Conservation (phyloP, 2,797 vertebrate genomes). For the Siniperca undulata region DNA sequence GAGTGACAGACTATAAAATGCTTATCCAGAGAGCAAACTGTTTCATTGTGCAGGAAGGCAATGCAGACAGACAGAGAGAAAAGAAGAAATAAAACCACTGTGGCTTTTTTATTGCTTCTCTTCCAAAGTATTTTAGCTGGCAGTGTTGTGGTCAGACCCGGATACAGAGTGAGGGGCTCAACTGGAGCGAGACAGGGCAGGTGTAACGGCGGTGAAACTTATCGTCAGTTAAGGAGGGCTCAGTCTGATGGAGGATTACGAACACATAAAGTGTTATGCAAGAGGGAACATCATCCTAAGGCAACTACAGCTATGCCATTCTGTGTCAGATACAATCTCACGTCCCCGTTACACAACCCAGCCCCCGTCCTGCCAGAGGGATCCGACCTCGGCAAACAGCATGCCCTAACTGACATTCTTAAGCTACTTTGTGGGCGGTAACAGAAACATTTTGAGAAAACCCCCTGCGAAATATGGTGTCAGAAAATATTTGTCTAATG, state of each 20-base stretch:
- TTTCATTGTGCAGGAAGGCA: neutral
- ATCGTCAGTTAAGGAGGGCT: neutral
- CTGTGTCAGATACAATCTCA: constrained; percentile 19
- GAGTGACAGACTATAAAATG: neutral
- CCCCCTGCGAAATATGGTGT: too few species aligned
- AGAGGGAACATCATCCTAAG: constrained; percentile 49
- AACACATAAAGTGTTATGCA: constrained; percentile 52
- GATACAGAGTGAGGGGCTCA: constrained; percentile 4
- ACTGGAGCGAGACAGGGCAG: neutral
- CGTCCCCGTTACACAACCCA: constrained; percentile 27
- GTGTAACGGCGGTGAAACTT: constrained; percentile 7
- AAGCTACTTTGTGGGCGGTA: neutral
- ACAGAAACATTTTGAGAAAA: neutral
- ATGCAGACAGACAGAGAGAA: neutral
- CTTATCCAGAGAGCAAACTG: neutral
- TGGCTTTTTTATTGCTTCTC: neutral
- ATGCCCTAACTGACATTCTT: neutral
- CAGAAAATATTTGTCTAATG: neutral
- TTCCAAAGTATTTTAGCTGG: neutral
- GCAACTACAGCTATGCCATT: constrained; percentile 10
- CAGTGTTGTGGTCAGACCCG: neutral
- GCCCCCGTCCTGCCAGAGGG: neutral
- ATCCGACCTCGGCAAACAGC: neutral
- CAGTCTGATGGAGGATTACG: constrained; percentile 44
- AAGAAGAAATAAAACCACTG: neutral